Conservation (phyloP, 2,113 vertebrate species). For the Cyanistes caeruleus region DNA sequence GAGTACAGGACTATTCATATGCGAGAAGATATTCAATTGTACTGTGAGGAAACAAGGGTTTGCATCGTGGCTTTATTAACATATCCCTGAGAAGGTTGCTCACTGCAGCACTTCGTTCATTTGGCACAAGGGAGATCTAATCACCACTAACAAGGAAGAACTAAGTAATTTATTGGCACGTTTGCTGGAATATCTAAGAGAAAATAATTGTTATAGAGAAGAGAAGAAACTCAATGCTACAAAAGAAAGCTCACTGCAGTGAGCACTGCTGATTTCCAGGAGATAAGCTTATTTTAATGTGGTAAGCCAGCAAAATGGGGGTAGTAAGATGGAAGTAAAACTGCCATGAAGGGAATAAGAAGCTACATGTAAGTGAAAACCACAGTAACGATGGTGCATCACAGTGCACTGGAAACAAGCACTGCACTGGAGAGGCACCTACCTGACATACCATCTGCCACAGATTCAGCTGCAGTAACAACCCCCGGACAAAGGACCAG, state of each 20-base stretch:
- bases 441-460: not conserved
- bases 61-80: not conserved
- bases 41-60: not conserved
- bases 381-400: not conserved
- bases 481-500: not conserved
- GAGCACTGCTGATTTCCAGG: not conserved
- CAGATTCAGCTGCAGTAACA: not conserved
- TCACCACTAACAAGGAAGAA: conserved; percentile 30
- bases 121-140: conserved; percentile 42
- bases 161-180: conserved; percentile 25
- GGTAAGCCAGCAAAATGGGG: not conserved
- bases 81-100: conserved; percentile 5
- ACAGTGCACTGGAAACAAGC: not conserved
- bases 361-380: not conserved
- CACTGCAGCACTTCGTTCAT: not conserved
- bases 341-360: not conserved
- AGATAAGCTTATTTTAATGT: not conserved
- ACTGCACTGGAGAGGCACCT: not conserved
- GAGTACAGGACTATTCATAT: not conserved
- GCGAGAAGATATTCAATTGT: not conserved
- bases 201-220: not conserved
- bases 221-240: not conserved
- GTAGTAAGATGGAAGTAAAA: not conserved
- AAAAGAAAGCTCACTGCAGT: not conserved
- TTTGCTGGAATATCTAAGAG: not conserved